A percentile compares a stretch with the other conserved stretches of the same genome.
Conservation (phyloP, 2,888 invertebrate genomes). For the Synanthedon vespiformis region DNA sequence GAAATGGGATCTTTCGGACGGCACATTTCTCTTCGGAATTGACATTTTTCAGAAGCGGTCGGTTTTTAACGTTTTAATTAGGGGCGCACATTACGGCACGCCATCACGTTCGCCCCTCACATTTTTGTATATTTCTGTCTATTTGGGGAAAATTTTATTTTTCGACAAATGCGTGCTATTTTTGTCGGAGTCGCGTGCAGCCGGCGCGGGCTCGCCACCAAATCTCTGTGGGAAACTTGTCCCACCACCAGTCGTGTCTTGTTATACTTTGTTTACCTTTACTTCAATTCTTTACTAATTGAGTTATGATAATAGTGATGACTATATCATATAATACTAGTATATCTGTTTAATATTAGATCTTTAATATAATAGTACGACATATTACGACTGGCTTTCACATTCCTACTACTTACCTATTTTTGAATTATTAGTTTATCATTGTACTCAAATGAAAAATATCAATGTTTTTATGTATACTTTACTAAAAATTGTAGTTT, state of each 20-base stretch:
- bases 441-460: too few species aligned
- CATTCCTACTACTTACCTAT: too few species aligned
- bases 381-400: too few species aligned
- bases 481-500: too few species aligned
- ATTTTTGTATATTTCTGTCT: slow-evolving; percentile 70
- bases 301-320: too few species aligned
- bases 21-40: slow-evolving; percentile 69
- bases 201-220: slow-evolving; percentile 56
- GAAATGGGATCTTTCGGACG: slow-evolving; percentile 61
- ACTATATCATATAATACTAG: too few species aligned
- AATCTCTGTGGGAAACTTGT: slow-evolving; percentile 68
- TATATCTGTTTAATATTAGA: too few species aligned
- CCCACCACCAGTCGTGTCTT: slow-evolving; percentile 21
- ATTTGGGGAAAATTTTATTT: slow-evolving; percentile 70
- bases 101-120: slow-evolving; percentile 67
- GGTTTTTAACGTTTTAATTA: slow-evolving; percentile 72
- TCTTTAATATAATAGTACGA: too few species aligned
- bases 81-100: slow-evolving; percentile 69
- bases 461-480: too few species aligned
- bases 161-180: slow-evolving; percentile 68
- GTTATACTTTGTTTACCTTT: slow-evolving; percentile 16
- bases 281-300: slow-evolving; percentile 16
- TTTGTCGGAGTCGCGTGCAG: slow-evolving; percentile 59
- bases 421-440: too few species aligned
- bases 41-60: slow-evolving; percentile 67